Evolutionary conservation across 1,140 invertebrate genomes (phyloP).

Genomic region (Meloidogyne floridensis): DNA sequence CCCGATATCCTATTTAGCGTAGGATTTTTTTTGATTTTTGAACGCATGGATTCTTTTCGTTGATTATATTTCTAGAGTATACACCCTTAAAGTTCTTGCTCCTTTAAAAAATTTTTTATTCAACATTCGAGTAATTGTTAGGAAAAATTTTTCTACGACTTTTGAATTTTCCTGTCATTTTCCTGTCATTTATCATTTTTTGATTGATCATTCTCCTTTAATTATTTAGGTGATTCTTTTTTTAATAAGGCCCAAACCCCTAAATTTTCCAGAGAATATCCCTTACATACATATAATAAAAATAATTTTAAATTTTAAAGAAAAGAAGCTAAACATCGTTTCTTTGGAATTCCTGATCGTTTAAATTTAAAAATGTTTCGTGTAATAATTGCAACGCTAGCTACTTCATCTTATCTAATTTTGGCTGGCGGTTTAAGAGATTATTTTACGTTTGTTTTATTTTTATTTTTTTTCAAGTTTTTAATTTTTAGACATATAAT

Average conservation of each 20-base stretch:
- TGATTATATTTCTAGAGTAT: too few relatives aligned
- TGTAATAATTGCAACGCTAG: constrained; percentile 48
- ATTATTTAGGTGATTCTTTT: not conserved
- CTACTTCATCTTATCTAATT: constrained; percentile 33
- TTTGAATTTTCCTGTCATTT: too few relatives aligned
- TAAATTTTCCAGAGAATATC: too few relatives aligned
- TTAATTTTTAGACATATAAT: constrained; percentile 39
- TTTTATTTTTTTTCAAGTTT: not conserved
- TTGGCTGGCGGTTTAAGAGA: constrained; percentile 44
- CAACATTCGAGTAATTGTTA: too few relatives aligned
- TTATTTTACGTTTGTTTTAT: constrained; percentile 46
- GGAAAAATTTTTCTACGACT: too few relatives aligned
- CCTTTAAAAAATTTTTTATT: too few relatives aligned
- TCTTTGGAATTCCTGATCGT: constrained; percentile 39
- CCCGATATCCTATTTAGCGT: constrained; percentile 39
- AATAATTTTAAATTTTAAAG: constrained; percentile 26
- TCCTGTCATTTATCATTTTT: too few relatives aligned
- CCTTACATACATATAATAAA: not conserved
- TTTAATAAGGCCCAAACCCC: not conserved
- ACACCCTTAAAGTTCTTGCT: too few relatives aligned
- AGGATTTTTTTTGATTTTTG: constrained; percentile 10
- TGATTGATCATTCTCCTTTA: not conserved
- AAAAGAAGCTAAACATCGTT: constrained; percentile 41
- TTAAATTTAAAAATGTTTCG: constrained; percentile 43
- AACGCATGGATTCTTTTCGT: not conserved